phyloP scores from a whole-genome alignment of 2,888 invertebrate genomes.

The Megalurothrips usitatus region DNA sequence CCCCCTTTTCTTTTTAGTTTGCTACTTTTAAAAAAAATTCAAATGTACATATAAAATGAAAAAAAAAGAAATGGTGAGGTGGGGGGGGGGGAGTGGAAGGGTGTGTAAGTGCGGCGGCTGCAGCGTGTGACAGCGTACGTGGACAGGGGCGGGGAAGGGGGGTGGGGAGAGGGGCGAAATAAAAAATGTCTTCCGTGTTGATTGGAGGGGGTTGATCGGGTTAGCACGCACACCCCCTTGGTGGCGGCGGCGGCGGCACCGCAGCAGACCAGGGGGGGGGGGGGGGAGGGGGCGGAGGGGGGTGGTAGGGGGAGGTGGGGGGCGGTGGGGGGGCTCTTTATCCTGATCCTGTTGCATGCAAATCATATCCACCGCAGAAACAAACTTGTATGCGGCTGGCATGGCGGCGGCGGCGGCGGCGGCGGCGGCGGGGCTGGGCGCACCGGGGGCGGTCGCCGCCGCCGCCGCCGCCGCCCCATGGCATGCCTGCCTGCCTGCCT shows the following conservation, averaged over 20 bases:
- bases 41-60: background rate
- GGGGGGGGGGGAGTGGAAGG: background rate
- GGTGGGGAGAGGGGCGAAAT: background rate
- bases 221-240: no score
- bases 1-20: background rate
- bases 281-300: background rate
- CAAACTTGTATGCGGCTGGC: constrained; percentile 15
- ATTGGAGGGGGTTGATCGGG: background rate
- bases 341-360: constrained; percentile 26
- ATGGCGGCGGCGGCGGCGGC: background rate
- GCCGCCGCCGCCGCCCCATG: background rate
- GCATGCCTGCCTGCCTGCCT: background rate
- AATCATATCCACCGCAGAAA: constrained; percentile 4
- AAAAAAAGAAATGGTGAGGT: background rate
- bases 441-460: background rate
- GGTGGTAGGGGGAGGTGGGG: background rate
- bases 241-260: no score
- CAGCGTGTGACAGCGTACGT: background rate
- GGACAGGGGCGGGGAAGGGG: background rate
- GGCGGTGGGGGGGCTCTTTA: background rate
- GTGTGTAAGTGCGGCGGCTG: background rate
- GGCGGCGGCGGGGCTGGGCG: no score
- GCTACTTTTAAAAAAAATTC: no score
- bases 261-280: background rate
- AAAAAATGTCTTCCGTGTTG: constrained; percentile 1